Evolutionary conservation across 2,797 vertebrate genomes (phyloP).

Genomic region (Cyclura pinguis): DNA sequence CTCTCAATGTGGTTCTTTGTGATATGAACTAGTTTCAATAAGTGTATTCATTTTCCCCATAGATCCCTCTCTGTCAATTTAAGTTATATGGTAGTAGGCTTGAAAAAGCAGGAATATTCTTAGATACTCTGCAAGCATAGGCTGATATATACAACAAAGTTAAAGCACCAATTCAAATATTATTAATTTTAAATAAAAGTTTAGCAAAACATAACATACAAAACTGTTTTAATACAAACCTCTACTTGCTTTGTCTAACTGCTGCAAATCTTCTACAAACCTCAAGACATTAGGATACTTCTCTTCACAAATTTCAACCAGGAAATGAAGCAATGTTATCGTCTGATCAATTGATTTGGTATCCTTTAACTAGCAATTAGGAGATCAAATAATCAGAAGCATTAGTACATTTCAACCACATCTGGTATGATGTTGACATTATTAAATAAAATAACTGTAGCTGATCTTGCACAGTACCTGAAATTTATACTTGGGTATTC

Average conservation of each 20-base stretch:
- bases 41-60: not conserved
- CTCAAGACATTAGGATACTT: conserved; percentile 88
- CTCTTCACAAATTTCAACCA: conserved; percentile 92
- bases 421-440: not conserved
- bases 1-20: not conserved
- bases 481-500: not conserved
- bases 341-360: conserved; percentile 95
- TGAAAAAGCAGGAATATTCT: not conserved
- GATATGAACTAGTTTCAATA: not conserved
- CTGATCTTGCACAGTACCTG: not conserved
- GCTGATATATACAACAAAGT: not conserved
- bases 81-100: not conserved
- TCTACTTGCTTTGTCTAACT: conserved; percentile 95
- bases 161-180: not conserved
- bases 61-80: not conserved
- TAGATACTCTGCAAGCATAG: not conserved
- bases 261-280: conserved; percentile 90
- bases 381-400: conserved; percentile 35
- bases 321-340: conserved; percentile 94
- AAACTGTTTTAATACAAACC: conserved; percentile 80
- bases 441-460: not conserved
- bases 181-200: not conserved
- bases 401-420: conserved; percentile 42
- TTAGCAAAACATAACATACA: not conserved
- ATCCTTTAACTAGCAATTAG: conserved; percentile 89